These are phyloP conservation scores for Ptyas mucosa DNA, from an alignment of 2,113 vertebrate species.

Conservation along the genomic window DNA sequence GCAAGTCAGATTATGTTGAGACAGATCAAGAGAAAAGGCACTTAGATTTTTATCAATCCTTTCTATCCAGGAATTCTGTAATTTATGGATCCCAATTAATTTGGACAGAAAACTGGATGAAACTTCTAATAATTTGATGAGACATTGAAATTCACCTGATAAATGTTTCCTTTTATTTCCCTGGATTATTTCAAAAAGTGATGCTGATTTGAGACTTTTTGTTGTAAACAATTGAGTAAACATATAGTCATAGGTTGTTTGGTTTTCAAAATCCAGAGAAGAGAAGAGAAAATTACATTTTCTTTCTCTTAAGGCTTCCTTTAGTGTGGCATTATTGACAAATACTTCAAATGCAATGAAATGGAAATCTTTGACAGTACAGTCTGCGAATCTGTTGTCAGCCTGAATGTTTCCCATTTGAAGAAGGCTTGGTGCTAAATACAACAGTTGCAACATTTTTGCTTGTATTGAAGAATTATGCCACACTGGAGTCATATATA, in stretches of 20 bases:
- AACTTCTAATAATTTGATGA: conserved; percentile 35
- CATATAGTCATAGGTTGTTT: not conserved
- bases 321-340: conserved; percentile 48
- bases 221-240: conserved; percentile 40
- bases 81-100: not conserved
- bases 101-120: conserved; percentile 48
- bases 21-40: not conserved
- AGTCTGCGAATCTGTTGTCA: conserved; percentile 14
- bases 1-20: conserved; percentile 18
- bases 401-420: not conserved
- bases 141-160: conserved; percentile 12
- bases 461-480: not conserved
- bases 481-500: not conserved
- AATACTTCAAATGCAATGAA: conserved; percentile 34
- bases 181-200: conserved; percentile 45
- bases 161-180: conserved; percentile 28
- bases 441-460: conserved; percentile 33
- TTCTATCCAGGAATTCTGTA: conserved; percentile 43
- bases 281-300: conserved; percentile 52
- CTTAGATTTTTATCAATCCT: conserved; percentile 27
- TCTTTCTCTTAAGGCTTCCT: conserved; percentile 15
- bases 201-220: conserved; percentile 29
- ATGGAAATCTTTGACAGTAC: conserved; percentile 41
- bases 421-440: conserved; percentile 41
- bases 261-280: not conserved